phyloP scores from a whole-genome alignment of 2,113 vertebrate genomes.

The Abramis brama region DNA sequence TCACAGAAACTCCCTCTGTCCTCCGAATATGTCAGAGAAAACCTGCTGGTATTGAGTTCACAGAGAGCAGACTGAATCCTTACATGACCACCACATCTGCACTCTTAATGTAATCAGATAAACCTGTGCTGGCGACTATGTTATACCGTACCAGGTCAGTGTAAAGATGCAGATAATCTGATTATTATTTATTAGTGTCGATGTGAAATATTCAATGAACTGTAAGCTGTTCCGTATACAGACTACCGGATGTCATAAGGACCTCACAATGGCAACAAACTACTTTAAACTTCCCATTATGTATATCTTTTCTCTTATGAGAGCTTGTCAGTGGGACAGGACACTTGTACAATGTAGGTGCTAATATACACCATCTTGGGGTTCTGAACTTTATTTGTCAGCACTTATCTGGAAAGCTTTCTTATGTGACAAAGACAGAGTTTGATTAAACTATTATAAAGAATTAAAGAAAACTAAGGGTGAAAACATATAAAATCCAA shows the following conservation, averaged over 20 bases:
- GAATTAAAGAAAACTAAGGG: not conserved
- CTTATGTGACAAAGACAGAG: not conserved
- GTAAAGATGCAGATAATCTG: not conserved
- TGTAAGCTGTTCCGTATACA: not conserved
- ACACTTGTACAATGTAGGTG: too few species aligned
- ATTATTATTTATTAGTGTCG: conserved; percentile 7
- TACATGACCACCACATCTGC: conserved; percentile 26
- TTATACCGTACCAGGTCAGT: not conserved
- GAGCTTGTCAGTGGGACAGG: too few species aligned
- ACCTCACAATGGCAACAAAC: not conserved
- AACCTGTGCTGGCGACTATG: not conserved
- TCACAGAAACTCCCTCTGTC: not conserved
- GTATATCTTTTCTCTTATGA: too few species aligned
- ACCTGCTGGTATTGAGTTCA: conserved; percentile 31
- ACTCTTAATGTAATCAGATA: conserved; percentile 26
- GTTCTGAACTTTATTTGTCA: too few species aligned
- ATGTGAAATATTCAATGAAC: conserved; percentile 3
- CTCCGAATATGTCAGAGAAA: conserved; percentile 14
- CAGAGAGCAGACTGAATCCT: conserved; percentile 25
- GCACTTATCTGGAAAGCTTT: not conserved
- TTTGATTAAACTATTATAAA: not conserved
- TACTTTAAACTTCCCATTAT: too few species aligned
- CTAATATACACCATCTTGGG: too few species aligned
- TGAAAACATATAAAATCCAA: too few species aligned
- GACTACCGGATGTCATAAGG: not conserved